Base-by-base conservation (phyloP, 2,797 vertebrate genomes). In the Girardinus metallicus region DNA sequence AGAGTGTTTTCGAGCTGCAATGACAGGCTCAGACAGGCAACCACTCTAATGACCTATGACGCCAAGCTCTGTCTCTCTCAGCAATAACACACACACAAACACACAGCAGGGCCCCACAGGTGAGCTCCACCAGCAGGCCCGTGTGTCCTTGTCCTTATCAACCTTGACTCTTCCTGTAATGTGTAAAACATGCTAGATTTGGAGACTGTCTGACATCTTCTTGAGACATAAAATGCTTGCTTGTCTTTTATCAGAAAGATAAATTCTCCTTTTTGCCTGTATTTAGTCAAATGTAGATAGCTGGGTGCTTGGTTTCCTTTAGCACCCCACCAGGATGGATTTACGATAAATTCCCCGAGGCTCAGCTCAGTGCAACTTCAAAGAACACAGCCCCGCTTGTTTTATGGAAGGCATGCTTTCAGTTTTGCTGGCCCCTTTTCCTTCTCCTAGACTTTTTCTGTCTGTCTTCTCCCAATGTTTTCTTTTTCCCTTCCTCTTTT, bases 1-100 rank as follows among this genome's bases (percentile, higher is more conserved):
- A 91, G 91, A 87, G 93, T 94, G 94, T 93, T 95, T 94, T 94
- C 93, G 93, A 92, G 93, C 94, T 94, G 93, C 93, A 92, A 93
- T 94, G 93, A 95, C 95, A 94, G 91, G 95, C 93, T 94, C 94
- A 95, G 93, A 96, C 96, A 96, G 91, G 95, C 94, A 95, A 94
- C 93, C 93, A 82, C 93, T 94, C 93, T 95, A 96, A 96, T 96
- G 95, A 95, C 94, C 95, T 94, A 91, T 94, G 95, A 95, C 95
- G 94, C 94, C 94, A 95, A 93, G 92, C 90, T 89, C 92, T 90
- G 92, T 94, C 92, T 94, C 92, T 90, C 91, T 73, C 86, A 92
- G 93, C 88, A 94, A 92, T 92, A 94, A 94, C 91, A 94, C 92
- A 94, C 89, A 89, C 86, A 68, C 55, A 49, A 46, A 55, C 79